Percentiles rank a stretch among this genome's conserved stretches.
Evolutionary conservation across 2,888 invertebrate species (phyloP).

Genomic region (Rosalia funebris): DNA sequence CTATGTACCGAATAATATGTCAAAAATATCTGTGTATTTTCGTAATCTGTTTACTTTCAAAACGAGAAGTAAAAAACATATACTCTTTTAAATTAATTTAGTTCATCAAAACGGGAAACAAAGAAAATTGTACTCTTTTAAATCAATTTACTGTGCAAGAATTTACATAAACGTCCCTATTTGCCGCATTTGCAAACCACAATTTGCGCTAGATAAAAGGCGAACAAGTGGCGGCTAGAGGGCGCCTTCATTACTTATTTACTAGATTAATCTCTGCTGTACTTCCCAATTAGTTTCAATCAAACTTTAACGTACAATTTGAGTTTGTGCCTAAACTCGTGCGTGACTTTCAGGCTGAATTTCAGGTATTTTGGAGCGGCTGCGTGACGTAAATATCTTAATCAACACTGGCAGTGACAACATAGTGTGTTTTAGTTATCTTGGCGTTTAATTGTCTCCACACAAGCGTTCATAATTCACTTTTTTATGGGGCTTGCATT

Average conservation of each 20-base stretch:
- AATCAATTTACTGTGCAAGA: no score
- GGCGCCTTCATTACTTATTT: slow-evolving; percentile 20
- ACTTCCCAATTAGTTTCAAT: slow-evolving; percentile 51
- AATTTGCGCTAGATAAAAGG: slow-evolving; percentile 3
- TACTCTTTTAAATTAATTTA: no score
- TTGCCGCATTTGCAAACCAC: not conserved
- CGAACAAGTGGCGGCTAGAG: slow-evolving; percentile 12
- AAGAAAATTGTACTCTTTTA: no score
- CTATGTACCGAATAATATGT: no score
- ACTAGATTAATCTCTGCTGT: slow-evolving; percentile 37
- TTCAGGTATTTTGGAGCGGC: slow-evolving; percentile 34
- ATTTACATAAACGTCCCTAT: not conserved
- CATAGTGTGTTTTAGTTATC: slow-evolving; percentile 15
- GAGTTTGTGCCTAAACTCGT: slow-evolving; percentile 36
- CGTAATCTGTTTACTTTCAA: no score
- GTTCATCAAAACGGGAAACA: no score
- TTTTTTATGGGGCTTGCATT: slow-evolving; percentile 11
- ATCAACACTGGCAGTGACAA: slow-evolving; percentile 37
- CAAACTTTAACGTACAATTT: slow-evolving; percentile 47
- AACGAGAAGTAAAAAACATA: no score
- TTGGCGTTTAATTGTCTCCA: slow-evolving; percentile 18
- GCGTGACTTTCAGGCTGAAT: slow-evolving; percentile 41
- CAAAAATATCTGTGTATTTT: no score
- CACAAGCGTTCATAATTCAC: slow-evolving; percentile 13
- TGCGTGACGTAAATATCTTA: slow-evolving; percentile 41